A percentile compares a stretch with the other conserved stretches of the same genome.
Evolutionary conservation across 2,797 vertebrate genomes (phyloP).

Genomic region (Pangasius sanitwongsei): DNA sequence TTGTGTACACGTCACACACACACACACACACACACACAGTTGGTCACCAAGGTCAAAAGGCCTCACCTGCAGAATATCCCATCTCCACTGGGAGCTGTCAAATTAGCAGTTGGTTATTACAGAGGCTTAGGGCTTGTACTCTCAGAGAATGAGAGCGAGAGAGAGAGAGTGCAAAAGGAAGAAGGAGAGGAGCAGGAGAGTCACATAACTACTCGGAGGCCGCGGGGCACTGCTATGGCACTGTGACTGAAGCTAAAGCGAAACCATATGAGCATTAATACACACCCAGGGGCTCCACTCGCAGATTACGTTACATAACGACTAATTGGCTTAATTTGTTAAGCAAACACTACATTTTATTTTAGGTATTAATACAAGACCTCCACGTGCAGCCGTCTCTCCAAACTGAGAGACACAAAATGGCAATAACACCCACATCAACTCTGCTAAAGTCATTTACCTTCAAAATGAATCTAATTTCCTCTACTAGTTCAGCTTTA

Average conservation of each 20-base stretch:
- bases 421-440: slow-evolving; percentile 41
- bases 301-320: slow-evolving; percentile 64
- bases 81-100: slow-evolving; percentile 57
- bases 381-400: slow-evolving; percentile 38
- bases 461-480: slow-evolving; percentile 72
- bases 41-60: slow-evolving; percentile 55
- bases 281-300: slow-evolving; percentile 45
- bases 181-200: slow-evolving; percentile 40
- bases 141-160: background rate
- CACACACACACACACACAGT: slow-evolving; percentile 28
- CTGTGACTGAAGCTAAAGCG: slow-evolving; percentile 48
- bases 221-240: slow-evolving; percentile 39
- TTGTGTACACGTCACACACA: slow-evolving; percentile 23
- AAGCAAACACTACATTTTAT: slow-evolving; percentile 65
- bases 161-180: slow-evolving; percentile 22
- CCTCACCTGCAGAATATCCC: slow-evolving; percentile 59
- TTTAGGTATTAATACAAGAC: slow-evolving; percentile 49
- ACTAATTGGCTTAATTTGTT: slow-evolving; percentile 70
- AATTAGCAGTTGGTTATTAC: slow-evolving; percentile 59
- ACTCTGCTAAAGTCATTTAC: slow-evolving; percentile 86
- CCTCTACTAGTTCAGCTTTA: slow-evolving; percentile 43
- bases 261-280: slow-evolving; percentile 66
- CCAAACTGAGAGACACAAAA: slow-evolving; percentile 32
- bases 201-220: slow-evolving; percentile 46
- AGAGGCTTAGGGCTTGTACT: slow-evolving; percentile 44